Evolutionary conservation across 2,113 vertebrate species (phyloP), one percentile per base, ranked within the genome.

Genomic region (Gasterosteus nipponicus): DNA sequence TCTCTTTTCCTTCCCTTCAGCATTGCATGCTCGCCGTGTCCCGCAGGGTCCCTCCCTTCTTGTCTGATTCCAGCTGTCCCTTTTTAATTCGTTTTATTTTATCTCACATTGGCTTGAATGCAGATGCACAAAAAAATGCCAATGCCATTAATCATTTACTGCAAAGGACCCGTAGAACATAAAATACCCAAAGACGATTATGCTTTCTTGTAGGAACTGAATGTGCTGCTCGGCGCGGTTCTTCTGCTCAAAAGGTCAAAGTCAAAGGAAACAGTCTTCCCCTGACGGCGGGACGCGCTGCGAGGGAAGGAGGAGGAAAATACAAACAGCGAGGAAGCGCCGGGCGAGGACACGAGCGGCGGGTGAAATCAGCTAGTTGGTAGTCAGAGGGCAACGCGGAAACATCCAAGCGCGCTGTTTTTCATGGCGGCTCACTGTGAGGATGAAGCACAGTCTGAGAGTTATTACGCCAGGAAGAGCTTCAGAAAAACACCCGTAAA

Each of bases 31-130:
- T 81, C 81, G 86, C 81, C 80, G 67, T 86, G 79, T 77, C 81
- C 86, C 78, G 0, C 0, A 84, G 74, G 83, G 73, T 75, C 62
- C 72, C 68, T 87, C 78, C 75, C 63, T 73, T 85, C 77, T 64
- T 84, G 56, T 88, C 86, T 86, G 84, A 89, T 93, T 91, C 88
- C 78, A 84, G 75, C 69, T 44, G 85, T 87, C 75, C 77, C 78
- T 75, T 89, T 92, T 90, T 85, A 91, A 92, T 93, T 81, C 89
- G 73, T 91, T 90, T 86, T 82, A 71, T 83, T 90, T 93, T 86
- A 88, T 93, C 87, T 89, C 75, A 63, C 78, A 76, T 69, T 80
- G 73, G 84, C 89, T 85, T 87, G 68, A 91, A 90, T 86, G 78
- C 84, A 65, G 69, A 26, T 26, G 22, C 22, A 26, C 22, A 26